Base-by-base conservation (phyloP, 1,140 invertebrate species). In the Drosophila setifemur region DNA sequence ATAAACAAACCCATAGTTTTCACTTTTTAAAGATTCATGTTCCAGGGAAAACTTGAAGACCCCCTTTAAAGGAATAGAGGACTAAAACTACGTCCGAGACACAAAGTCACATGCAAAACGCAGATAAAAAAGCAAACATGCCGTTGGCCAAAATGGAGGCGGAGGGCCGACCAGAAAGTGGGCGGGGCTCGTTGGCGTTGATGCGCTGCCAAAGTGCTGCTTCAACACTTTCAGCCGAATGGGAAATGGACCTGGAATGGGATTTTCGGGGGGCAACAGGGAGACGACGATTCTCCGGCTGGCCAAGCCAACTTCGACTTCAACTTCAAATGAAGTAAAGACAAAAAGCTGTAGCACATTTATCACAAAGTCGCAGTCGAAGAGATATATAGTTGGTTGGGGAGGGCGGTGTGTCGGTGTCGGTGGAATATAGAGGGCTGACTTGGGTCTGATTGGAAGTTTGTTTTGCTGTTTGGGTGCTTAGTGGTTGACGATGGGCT, bases 331-430 rank as follows among this genome's bases (percentile, higher is more conserved):
- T 83, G 79, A 85, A 83, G 73, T 76, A 86, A 82, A 86, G 81
- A 86, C 81, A 86, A 86, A 86, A 86, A 86, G 81, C 81, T 75
- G 75, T 76, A 86, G 81, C 81, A 86, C 81, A 86, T 86, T 86
- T 86, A 86, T 86, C 81, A 86, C 81, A 76, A 86, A 85, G 79
- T 85, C 81, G 66, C 64, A 73, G 69, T 57, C 55, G 14, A 70
- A 28, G 47, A 49, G 31, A 23, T 19, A 40, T 18, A 53, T n/a
- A n/a, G n/a, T n/a, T n/a, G n/a, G n/a, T n/a, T n/a, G n/a, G n/a
- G 31, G 40, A 26, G 66, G 47, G 33, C 18, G 44, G 23, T 23
- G 55, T n/a, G n/a, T n/a, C n/a, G n/a, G n/a, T n/a, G n/a, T n/a
- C n/a, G n/a, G n/a, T n/a, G n/a, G n/a, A n/a, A n/a, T n/a, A n/a